Conservation (phyloP, 23 tunicate genomes). For the Pegea sp. region DNA sequence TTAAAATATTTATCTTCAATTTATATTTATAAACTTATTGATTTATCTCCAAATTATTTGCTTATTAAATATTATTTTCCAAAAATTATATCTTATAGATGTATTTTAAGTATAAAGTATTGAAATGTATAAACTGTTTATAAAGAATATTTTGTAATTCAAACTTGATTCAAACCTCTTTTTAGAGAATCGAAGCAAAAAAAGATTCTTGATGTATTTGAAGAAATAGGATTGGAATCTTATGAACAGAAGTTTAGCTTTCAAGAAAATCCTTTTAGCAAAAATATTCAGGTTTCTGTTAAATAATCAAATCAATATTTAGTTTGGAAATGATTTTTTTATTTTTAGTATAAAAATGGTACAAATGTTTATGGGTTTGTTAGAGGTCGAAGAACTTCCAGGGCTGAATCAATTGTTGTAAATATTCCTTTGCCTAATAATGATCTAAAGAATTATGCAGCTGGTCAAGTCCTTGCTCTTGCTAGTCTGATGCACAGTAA, state of each 20-base stretch:
- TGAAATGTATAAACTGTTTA: too few relatives aligned
- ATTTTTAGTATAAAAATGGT: conserved; percentile 19
- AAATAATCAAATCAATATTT: neutral
- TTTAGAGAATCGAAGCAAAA: too few relatives aligned
- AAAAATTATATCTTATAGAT: too few relatives aligned
- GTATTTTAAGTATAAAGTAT: too few relatives aligned
- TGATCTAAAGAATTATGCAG: conserved; percentile 22
- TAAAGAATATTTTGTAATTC: too few relatives aligned
- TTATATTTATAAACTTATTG: too few relatives aligned
- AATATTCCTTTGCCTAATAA: conserved; percentile 39
- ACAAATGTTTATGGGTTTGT: conserved; percentile 66
- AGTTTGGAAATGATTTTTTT: neutral
- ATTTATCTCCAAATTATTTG: too few relatives aligned
- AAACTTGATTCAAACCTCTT: too few relatives aligned
- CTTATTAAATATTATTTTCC: too few relatives aligned
- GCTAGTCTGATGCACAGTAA: conserved; percentile 28
- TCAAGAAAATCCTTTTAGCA: conserved; percentile 3
- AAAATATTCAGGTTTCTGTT: neutral
- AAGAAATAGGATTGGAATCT: conserved; percentile 20
- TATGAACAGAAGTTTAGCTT: conserved; percentile 31
- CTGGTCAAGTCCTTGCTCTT: conserved; percentile 26
- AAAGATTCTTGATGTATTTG: conserved; percentile 3
- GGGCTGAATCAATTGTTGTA: conserved; percentile 45
- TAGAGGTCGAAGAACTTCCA: conserved; percentile 36
- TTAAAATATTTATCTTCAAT: too few relatives aligned